A percentile compares a stretch with the other conserved stretches of the same genome.
Conservation (phyloP, 2,113 vertebrate species). For the Nymphicus hollandicus region DNA sequence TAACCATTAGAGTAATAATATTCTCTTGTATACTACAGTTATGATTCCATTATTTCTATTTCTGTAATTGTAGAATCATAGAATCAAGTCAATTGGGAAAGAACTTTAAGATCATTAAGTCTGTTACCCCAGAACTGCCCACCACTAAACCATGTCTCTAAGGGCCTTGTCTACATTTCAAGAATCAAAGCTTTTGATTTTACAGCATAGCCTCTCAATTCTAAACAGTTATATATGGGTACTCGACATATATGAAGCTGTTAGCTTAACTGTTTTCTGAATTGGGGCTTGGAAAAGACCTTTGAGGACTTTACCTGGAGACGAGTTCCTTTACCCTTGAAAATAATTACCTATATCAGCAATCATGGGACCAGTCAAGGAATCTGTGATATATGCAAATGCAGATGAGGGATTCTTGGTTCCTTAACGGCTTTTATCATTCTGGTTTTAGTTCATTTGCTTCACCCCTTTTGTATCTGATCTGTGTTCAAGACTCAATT, state of each 20-base stretch:
- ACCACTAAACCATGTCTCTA: background rate
- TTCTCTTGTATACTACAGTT: background rate
- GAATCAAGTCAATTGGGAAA: background rate
- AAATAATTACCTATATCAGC: background rate
- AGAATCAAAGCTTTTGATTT: background rate
- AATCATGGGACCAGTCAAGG: background rate
- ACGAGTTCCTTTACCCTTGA: background rate
- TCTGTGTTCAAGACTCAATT: background rate
- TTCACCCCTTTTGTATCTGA: background rate
- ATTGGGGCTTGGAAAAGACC: background rate
- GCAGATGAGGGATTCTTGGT: background rate
- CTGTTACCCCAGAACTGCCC: background rate
- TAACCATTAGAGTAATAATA: background rate
- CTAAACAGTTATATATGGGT: background rate
- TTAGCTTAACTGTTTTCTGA: background rate
- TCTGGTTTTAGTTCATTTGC: background rate
- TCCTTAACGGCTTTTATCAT: background rate
- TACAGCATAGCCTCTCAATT: background rate
- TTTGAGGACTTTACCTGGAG: background rate
- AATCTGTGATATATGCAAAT: background rate
- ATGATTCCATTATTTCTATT: background rate
- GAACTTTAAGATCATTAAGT: background rate
- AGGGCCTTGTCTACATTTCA: background rate
- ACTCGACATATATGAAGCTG: background rate
- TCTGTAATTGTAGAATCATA: background rate